Evolutionary conservation across 2,888 invertebrate species (phyloP).

Genomic region (Amphimallon solstitiale): DNA sequence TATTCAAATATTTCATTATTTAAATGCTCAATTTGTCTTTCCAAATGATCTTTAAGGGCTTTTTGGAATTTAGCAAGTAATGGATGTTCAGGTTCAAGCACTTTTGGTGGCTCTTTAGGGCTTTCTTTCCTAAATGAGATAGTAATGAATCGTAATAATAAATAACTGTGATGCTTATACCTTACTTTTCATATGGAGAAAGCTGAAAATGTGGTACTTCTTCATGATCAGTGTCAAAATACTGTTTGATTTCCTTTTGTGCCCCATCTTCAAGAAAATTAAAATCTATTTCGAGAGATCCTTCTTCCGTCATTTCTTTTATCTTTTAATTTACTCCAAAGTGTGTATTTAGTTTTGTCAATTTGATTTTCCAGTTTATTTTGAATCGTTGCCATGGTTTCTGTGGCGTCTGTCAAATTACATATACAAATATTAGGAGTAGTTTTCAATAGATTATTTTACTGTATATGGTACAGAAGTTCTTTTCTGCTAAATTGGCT

Average conservation of each 20-base stretch:
- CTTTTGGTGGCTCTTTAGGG: slow-evolving; percentile 59
- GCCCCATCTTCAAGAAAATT: slow-evolving; percentile 26
- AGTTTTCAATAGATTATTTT: neutral
- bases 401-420: neutral
- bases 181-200: slow-evolving; percentile 28
- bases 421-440: neutral
- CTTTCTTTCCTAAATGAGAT: neutral
- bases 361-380: slow-evolving; percentile 16
- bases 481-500: neutral
- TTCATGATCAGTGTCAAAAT: slow-evolving; percentile 13
- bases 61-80: slow-evolving; percentile 79
- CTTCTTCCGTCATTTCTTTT: slow-evolving; percentile 19
- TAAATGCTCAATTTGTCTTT: slow-evolving; percentile 72
- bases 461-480: neutral
- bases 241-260: slow-evolving; percentile 17
- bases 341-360: slow-evolving; percentile 13
- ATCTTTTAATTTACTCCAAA: neutral
- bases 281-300: slow-evolving; percentile 15
- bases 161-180: too few relatives aligned
- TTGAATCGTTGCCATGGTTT: slow-evolving; percentile 28
- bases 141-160: neutral
- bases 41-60: slow-evolving; percentile 73
- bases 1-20: slow-evolving; percentile 74
- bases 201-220: slow-evolving; percentile 18
- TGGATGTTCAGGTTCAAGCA: slow-evolving; percentile 78